These are phyloP conservation scores for Todiramphus saurophagus DNA, from an alignment of 2,113 vertebrate species.

Conservation along the genomic window DNA sequence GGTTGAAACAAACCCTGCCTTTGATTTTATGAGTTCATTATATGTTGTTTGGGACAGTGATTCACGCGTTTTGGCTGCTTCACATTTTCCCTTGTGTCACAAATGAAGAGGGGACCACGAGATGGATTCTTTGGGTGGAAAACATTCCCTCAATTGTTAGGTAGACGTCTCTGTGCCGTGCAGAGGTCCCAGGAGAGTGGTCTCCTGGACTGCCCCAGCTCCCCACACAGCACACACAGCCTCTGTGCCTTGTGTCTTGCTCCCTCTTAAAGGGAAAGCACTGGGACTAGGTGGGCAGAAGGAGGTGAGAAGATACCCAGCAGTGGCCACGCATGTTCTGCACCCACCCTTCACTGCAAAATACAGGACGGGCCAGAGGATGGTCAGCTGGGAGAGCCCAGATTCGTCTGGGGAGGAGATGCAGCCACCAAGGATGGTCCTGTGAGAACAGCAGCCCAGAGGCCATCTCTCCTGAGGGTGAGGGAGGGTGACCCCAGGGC, in stretches of 20 bases:
- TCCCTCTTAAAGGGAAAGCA: not conserved
- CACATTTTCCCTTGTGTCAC: constrained; percentile 69
- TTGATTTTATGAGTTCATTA: constrained; percentile 71
- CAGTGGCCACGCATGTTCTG: not conserved
- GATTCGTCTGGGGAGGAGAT: not conserved
- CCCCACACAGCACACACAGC: not conserved
- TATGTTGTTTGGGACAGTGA: constrained; percentile 70
- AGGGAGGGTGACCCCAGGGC: not conserved
- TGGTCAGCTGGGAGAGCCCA: not conserved
- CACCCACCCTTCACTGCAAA: not conserved
- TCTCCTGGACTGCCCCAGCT: not conserved
- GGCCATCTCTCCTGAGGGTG: not conserved
- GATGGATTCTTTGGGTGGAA: constrained; percentile 56
- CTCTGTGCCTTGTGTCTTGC: not conserved
- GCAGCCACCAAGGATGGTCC: not conserved
- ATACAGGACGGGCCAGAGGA: not conserved
- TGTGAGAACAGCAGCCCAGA: not conserved
- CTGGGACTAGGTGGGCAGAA: not conserved
- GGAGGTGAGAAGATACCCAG: not conserved
- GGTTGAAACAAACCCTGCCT: constrained; percentile 67
- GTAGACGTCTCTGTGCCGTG: constrained; percentile 23
- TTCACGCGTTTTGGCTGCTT: constrained; percentile 63
- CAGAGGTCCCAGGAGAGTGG: not conserved
- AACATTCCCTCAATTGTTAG: constrained; percentile 63
- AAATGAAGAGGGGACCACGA: constrained; percentile 59